phyloP scores from a whole-genome alignment of 2,113 vertebrate genomes.

The Lonchura striata region DNA sequence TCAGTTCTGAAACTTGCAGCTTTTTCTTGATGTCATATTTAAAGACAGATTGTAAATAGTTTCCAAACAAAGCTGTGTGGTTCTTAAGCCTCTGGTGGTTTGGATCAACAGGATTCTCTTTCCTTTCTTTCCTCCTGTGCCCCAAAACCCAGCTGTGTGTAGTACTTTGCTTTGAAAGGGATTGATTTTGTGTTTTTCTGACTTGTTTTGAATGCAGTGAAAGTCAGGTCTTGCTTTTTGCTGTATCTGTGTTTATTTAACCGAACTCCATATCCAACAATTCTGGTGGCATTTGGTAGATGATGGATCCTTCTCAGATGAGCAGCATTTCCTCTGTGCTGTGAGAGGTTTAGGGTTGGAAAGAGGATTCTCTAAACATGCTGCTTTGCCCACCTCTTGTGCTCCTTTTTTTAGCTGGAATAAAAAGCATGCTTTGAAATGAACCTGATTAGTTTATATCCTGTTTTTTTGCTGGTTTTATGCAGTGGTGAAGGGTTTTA shows the following conservation, averaged over 20 bases:
- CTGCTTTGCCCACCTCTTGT: conserved; percentile 3
- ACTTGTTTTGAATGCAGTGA: background rate
- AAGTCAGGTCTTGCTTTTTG: background rate
- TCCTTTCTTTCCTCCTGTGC: background rate
- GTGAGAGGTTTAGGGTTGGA: background rate
- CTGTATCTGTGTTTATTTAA: background rate
- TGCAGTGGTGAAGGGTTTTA: background rate
- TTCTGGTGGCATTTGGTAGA: background rate
- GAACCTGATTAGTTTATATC: conserved; percentile 9
- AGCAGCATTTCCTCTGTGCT: background rate
- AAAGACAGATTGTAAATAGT: background rate
- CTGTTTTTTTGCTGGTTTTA: conserved; percentile 24
- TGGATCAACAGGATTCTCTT: background rate
- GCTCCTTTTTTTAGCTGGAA: background rate
- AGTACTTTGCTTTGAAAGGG: background rate
- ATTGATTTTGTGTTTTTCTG: conserved; percentile 5
- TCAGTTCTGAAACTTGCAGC: background rate
- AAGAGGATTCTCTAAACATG: background rate
- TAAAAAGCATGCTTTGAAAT: conserved; percentile 10
- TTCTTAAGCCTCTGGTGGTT: background rate
- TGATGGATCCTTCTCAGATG: background rate
- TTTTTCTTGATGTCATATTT: background rate
- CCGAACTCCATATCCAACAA: background rate
- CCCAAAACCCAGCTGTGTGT: background rate
- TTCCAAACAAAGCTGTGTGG: background rate